Conservation (phyloP, 2,113 vertebrate genomes). For the Chiloscyllium plagiosum region DNA sequence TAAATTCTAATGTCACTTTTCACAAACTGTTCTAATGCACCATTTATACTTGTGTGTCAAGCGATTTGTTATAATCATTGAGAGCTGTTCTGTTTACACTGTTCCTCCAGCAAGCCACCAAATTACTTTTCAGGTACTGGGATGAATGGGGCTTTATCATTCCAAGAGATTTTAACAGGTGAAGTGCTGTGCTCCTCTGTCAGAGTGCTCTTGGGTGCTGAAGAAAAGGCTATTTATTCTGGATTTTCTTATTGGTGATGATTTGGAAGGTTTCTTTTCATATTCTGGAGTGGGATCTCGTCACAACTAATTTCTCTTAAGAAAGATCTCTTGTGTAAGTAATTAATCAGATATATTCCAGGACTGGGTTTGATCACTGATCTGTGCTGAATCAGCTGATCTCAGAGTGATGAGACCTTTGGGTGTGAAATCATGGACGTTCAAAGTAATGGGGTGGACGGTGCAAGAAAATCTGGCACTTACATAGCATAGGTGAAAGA, state of each 20-base stretch:
- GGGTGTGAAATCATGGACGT: too few relatives aligned
- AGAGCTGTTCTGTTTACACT: background rate
- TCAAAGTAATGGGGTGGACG: too few relatives aligned
- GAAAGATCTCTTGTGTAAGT: background rate
- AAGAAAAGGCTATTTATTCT: background rate
- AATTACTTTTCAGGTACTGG: background rate
- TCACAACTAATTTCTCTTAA: background rate
- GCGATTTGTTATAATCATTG: background rate
- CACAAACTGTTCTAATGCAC: background rate
- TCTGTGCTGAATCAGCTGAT: background rate
- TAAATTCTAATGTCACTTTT: constrained; percentile 7
- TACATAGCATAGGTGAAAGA: too few relatives aligned
- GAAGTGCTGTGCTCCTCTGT: background rate
- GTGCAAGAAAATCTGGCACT: too few relatives aligned
- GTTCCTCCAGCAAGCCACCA: background rate
- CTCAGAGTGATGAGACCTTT: background rate
- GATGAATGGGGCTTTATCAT: background rate
- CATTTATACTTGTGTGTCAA: background rate
- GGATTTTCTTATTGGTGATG: background rate
- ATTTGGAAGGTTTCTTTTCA: background rate
- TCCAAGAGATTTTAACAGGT: background rate
- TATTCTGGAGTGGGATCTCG: background rate
- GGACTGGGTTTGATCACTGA: background rate
- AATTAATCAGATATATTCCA: background rate
- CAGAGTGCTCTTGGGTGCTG: background rate